Evolutionary conservation across 2,113 vertebrate genomes (phyloP).

Genomic region (Forbesichthys papilliferus): DNA sequence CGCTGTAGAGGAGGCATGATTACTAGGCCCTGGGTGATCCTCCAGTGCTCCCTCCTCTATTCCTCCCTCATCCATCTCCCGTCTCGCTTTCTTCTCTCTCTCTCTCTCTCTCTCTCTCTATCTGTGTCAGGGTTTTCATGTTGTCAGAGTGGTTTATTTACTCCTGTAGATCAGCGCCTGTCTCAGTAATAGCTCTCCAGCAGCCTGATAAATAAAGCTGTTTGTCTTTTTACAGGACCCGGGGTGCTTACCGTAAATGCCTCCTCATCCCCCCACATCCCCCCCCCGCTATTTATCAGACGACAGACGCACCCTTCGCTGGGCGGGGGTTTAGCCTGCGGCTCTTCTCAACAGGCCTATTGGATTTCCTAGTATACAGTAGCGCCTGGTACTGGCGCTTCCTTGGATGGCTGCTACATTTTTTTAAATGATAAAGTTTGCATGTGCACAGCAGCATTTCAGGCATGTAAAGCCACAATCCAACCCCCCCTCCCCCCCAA

Average conservation of each 20-base stretch:
- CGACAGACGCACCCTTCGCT: constrained; percentile 57
- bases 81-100: constrained; percentile 7
- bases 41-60: constrained; percentile 66
- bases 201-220: constrained; percentile 76
- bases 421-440: too few relatives aligned
- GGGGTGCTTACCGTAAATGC: constrained; percentile 67
- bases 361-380: constrained; percentile 41
- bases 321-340: constrained; percentile 50
- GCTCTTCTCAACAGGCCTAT: constrained; percentile 56
- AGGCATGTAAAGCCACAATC: too few relatives aligned
- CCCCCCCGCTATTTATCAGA: constrained; percentile 72
- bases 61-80: constrained; percentile 44
- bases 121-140: constrained; percentile 31
- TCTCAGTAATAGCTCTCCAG: constrained; percentile 63
- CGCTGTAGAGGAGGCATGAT: constrained; percentile 67
- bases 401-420: too few relatives aligned
- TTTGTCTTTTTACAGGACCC: constrained; percentile 73
- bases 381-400: background rate
- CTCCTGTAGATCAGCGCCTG: constrained; percentile 52
- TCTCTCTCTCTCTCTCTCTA: constrained; percentile 24
- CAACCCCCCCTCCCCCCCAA: too few relatives aligned
- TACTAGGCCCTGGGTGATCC: constrained; percentile 74
- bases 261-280: constrained; percentile 48
- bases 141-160: constrained; percentile 74
- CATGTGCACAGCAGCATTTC: too few relatives aligned